Conservation (phyloP, 2,797 vertebrate species). For the Parambassis ranga region DNA sequence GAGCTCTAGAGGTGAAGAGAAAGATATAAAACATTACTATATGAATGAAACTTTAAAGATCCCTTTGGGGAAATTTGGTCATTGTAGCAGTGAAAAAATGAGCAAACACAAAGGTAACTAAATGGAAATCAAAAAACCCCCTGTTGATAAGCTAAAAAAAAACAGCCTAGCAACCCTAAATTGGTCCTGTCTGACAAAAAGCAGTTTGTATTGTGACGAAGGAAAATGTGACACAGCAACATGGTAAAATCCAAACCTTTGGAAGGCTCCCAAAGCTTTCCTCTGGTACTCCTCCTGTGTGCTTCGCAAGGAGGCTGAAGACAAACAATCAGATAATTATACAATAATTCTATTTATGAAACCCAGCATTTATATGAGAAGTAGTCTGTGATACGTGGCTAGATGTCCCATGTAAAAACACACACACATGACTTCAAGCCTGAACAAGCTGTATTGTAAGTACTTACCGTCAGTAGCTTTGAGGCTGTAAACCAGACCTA, state of each 20-base stretch:
- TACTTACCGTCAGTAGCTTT: conserved; percentile 94
- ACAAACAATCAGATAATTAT: not conserved
- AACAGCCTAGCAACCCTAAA: not conserved
- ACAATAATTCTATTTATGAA: not conserved
- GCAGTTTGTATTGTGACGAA: conserved; percentile 1
- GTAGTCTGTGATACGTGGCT: too few relatives aligned
- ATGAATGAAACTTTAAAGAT: conserved; percentile 41
- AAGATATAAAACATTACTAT: conserved; percentile 16
- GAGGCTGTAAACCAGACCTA: conserved; percentile 93
- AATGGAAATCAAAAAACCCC: not conserved
- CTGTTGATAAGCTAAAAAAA: not conserved
- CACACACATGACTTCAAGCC: not conserved
- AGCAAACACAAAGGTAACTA: not conserved
- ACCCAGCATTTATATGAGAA: not conserved
- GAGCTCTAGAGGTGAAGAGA: conserved; percentile 82
- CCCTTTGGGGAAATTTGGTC: conserved; percentile 5
- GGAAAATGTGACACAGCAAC: conserved; percentile 19
- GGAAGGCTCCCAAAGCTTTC: conserved; percentile 96
- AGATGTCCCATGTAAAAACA: not conserved
- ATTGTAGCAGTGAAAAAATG: not conserved
- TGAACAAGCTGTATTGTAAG: not conserved
- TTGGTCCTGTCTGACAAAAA: not conserved
- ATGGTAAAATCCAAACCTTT: conserved; percentile 85
- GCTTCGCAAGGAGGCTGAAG: conserved; percentile 90
- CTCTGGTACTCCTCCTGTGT: conserved; percentile 96